Conservation (phyloP, 2,113 vertebrate genomes). For the Bubo blakistoni region DNA sequence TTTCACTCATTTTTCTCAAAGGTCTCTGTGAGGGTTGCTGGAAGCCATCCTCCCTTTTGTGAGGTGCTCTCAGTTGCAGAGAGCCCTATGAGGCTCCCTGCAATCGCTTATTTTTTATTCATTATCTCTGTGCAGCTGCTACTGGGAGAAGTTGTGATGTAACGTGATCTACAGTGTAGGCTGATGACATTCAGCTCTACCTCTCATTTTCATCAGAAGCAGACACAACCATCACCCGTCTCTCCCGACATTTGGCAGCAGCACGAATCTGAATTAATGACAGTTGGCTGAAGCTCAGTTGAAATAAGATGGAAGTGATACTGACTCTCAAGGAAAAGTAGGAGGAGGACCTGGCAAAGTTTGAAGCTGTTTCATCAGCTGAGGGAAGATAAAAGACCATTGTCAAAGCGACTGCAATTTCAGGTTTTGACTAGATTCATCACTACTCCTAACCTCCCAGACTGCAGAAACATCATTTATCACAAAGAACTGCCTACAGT, state of each 20-base stretch:
- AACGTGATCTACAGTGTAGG: constrained; percentile 5
- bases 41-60: not conserved
- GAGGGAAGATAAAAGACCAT: constrained; percentile 10
- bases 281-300: constrained; percentile 34
- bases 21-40: not conserved
- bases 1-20: not conserved
- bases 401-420: not conserved
- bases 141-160: constrained; percentile 30
- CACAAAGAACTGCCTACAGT: not conserved
- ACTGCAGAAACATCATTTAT: not conserved
- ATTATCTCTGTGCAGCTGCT: constrained; percentile 17
- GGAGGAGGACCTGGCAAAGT: constrained; percentile 26
- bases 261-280: constrained; percentile 32
- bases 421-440: constrained; percentile 5
- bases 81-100: not conserved
- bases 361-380: constrained; percentile 18
- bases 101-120: not conserved
- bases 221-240: constrained; percentile 28
- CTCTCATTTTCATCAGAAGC: constrained; percentile 55
- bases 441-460: not conserved
- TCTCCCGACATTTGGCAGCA: constrained; percentile 35
- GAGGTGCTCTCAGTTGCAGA: not conserved
- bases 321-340: constrained; percentile 35
- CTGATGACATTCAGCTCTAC: constrained; percentile 49
- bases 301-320: constrained; percentile 40